phyloP scores from a whole-genome alignment of 2,113 vertebrate species.

The Archilochus colubris region DNA sequence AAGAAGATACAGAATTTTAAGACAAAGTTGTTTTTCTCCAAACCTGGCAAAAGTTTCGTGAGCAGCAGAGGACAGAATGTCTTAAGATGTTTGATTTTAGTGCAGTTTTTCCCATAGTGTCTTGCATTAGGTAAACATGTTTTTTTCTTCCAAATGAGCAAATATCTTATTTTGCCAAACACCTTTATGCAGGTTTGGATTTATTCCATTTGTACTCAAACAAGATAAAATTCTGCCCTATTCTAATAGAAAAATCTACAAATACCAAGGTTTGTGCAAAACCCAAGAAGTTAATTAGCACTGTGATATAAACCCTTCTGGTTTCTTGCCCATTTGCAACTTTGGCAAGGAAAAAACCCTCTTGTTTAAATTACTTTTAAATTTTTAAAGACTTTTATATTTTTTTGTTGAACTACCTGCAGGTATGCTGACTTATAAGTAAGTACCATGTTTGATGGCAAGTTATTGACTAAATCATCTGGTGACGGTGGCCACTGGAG shows the following conservation, averaged over 20 bases:
- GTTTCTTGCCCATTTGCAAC: neutral
- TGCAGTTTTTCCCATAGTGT: neutral
- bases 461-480: neutral
- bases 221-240: neutral
- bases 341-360: neutral
- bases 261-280: neutral
- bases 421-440: neutral
- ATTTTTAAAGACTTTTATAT: neutral
- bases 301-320: neutral
- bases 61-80: neutral
- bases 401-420: neutral
- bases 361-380: neutral
- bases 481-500: neutral
- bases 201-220: neutral
- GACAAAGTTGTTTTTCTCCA: neutral
- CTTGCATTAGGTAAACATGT: neutral
- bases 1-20: neutral
- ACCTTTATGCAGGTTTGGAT: neutral
- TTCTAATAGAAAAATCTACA: neutral
- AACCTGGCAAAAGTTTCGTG: accelerated
- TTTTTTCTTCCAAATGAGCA: neutral
- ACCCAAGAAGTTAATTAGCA: neutral
- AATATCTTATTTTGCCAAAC: neutral
- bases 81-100: neutral
- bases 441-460: neutral